A percentile compares a stretch with the other conserved stretches of the same genome.
Conservation (phyloP, 53 echinoderm and acorn worm species). For the Arbacia lixula region DNA sequence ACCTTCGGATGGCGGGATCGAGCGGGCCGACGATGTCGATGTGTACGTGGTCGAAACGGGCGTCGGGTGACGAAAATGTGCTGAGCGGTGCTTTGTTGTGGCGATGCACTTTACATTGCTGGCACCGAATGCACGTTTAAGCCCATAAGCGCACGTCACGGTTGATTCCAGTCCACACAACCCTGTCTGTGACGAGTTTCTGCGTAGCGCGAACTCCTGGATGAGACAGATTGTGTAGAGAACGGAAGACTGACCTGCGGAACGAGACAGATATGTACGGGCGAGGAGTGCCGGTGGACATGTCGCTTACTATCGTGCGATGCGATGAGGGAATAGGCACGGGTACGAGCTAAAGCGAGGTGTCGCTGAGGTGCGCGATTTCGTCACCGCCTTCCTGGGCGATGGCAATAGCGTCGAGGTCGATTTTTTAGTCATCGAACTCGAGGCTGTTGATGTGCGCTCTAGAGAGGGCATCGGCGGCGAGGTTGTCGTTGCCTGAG, state of each 20-base stretch:
- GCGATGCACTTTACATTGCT: conserved; percentile 46
- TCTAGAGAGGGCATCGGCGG: neutral
- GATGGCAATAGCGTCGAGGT: neutral
- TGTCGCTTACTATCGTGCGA: too few relatives aligned
- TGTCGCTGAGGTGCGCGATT: neutral
- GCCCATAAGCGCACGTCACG: conserved; percentile 34
- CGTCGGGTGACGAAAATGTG: neutral
- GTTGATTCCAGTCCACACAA: conserved; percentile 26
- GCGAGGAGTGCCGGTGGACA: too few relatives aligned
- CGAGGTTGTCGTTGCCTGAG: neutral
- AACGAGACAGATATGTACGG: too few relatives aligned
- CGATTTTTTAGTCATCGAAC: neutral
- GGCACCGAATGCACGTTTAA: conserved; percentile 19
- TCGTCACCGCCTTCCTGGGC: neutral
- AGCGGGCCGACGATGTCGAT: too few relatives aligned
- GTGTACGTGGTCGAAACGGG: conserved; percentile 49
- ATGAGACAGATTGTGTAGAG: conserved; percentile 51
- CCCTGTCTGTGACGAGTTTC: conserved; percentile 20
- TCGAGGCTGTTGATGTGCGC: too few relatives aligned
- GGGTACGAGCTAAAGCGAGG: neutral
- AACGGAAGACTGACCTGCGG: conserved; percentile 46
- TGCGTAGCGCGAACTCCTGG: conserved; percentile 48
- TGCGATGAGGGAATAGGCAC: too few relatives aligned
- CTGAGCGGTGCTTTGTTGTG: neutral
- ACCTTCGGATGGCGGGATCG: too few relatives aligned